Base-by-base conservation (phyloP, 2,797 vertebrate genomes). In the Acropternis orthonyx region DNA sequence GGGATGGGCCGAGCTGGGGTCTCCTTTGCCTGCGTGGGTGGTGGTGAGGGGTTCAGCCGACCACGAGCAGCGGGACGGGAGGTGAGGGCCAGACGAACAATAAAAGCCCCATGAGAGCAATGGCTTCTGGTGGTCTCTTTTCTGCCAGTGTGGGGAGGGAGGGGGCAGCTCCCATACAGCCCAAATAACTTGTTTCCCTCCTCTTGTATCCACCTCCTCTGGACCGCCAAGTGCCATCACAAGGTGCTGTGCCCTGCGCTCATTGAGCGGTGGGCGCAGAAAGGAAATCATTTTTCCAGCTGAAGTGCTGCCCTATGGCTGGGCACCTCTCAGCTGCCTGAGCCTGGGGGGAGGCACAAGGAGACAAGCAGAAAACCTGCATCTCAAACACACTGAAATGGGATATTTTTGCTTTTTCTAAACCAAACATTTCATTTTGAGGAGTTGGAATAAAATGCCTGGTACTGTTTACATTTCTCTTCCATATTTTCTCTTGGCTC, bases 91-190 rank as follows among this genome's bases (percentile, higher is more conserved):
- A 67, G 75, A 23, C 0, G 0, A 63, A 94, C 63, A 97, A 95
- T 96, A 97, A 97, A 96, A 84, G 55, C 91, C 92, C 85, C 22
- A 0, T 78, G 89, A 96, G 82, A 96, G 95, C 66, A 62, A 69
- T 67, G 61, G 66, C 43, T 94, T 92, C 41, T 91, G 54, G 62
- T 91, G 73, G 55, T 93, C 37, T 92, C 49, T 88, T 92, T 85
- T 88, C 65, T 85, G 63, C 37, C 80, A 66, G 46, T 0, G 0
- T 14, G 41, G n/a, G 59, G 34, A 82, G 32, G 71, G 80, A 28
- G 20, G 27, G 10, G 15, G 28, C n/a, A 79, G 44, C 44, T 93
- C 36, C 23, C 4, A 2, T 5, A 2, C 9, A 52, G n/a, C 34
- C 44, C 67, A 9, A 6, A 36, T 62, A 34, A 7, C 19, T 75